Evolutionary conservation across 1,140 invertebrate species (phyloP).

Genomic region (Belonocnema kinseyi): DNA sequence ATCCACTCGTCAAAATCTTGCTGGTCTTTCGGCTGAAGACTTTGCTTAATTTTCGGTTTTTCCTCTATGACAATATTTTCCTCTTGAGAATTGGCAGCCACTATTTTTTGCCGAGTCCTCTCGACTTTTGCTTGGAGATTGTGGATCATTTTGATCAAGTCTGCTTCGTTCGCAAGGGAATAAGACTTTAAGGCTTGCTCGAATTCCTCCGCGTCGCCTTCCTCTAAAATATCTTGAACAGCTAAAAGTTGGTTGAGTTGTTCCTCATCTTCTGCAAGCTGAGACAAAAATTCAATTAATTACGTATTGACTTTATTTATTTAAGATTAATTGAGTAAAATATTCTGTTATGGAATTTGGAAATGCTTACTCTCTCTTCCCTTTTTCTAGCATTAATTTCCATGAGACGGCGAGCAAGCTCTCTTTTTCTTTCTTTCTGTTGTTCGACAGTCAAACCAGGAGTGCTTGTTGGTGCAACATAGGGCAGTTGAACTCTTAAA

Average conservation of each 20-base stretch:
- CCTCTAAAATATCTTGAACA: slow-evolving; percentile 86
- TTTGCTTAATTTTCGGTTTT: slow-evolving; percentile 76
- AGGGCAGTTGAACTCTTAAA: slow-evolving; percentile 90
- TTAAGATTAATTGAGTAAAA: slow-evolving; percentile 8
- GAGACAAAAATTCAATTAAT: slow-evolving; percentile 42
- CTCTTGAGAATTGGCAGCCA: slow-evolving; percentile 81
- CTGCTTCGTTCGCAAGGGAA: slow-evolving; percentile 78
- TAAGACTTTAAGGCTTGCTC: slow-evolving; percentile 80
- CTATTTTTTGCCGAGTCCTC: slow-evolving; percentile 86
- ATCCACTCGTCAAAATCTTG: slow-evolving; percentile 84
- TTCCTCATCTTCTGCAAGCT: slow-evolving; percentile 91
- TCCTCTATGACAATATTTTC: slow-evolving; percentile 80
- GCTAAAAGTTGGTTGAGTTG: slow-evolving; percentile 86
- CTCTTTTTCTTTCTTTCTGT: slow-evolving; percentile 89
- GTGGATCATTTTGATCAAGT: slow-evolving; percentile 85
- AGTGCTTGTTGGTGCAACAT: slow-evolving; percentile 77
- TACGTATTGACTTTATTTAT: slow-evolving; percentile 5
- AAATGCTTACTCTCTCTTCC: slow-evolving; percentile 79
- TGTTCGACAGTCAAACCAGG: slow-evolving; percentile 83
- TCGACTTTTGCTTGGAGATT: slow-evolving; percentile 86
- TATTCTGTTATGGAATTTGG: slow-evolving; percentile 29
- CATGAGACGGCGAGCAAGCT: slow-evolving; percentile 86
- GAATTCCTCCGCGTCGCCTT: slow-evolving; percentile 86
- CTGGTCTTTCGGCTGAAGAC: slow-evolving; percentile 78
- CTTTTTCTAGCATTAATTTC: slow-evolving; percentile 91